phyloP scores from a whole-genome alignment of 2,113 vertebrate species.

The Hypocryptadius cinnamomeus region DNA sequence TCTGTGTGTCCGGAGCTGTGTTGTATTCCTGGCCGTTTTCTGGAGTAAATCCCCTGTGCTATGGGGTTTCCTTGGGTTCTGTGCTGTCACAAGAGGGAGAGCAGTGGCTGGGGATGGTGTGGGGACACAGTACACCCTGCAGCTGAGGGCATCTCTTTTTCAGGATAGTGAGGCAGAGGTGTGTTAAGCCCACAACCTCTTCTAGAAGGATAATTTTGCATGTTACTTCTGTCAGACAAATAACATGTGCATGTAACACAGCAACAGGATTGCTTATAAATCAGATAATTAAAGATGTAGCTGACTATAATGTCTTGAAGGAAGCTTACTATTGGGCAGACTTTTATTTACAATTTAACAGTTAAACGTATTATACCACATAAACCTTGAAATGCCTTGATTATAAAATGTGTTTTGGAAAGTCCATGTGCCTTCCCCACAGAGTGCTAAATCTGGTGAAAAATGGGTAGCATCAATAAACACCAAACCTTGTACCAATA shows the following conservation, averaged over 20 bases:
- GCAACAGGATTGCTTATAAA: conserved; percentile 57
- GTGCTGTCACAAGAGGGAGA: neutral
- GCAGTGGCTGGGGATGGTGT: neutral
- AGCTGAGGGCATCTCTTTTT: neutral
- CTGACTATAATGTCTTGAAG: conserved; percentile 42
- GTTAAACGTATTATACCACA: conserved; percentile 57
- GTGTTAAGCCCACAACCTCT: neutral
- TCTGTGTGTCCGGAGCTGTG: neutral
- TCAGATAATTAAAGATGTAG: conserved; percentile 69
- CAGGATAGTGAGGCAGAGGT: neutral
- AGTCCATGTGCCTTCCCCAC: conserved; percentile 70
- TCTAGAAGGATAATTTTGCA: neutral
- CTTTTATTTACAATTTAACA: conserved; percentile 73
- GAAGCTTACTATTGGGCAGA: conserved; percentile 40
- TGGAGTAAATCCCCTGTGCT: neutral
- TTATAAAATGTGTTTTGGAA: conserved; percentile 73
- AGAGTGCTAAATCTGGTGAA: conserved; percentile 75
- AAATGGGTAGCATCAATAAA: conserved; percentile 78
- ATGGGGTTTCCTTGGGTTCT: neutral
- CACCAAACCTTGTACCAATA: conserved; percentile 71
- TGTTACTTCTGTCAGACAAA: neutral
- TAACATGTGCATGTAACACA: neutral
- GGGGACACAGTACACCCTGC: neutral
- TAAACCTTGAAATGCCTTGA: conserved; percentile 73
- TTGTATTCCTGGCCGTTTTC: accelerated